Evolutionary conservation across 2,888 invertebrate genomes (phyloP), one percentile per base, ranked within the genome.

Genomic region (Liodrosophila aerea): DNA sequence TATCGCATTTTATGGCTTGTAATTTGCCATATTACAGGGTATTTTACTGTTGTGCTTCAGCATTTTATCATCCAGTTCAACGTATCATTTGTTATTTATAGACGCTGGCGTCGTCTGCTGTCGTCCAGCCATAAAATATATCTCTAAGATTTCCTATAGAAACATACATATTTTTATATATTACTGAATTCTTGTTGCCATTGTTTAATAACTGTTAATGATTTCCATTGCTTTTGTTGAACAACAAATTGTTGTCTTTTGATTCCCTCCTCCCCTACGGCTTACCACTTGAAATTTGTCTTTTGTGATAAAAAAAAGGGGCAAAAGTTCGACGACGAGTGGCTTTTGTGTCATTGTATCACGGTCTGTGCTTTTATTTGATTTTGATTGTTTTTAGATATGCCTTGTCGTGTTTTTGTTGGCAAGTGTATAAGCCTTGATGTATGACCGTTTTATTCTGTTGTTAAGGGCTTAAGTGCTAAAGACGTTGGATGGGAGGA

Each of bases 151-250:
- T 85, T 71, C 41, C 59, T 58, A 46, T 64, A 61, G 15, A 11
- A 4, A 12, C 33, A 33, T n/a, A 37, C 5, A 16, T 39, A n/a
- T 15, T 13, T 13, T 2, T n/a, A 39, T 22, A 22, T 22, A 22
- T 22, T 22, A 22, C 5, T 52, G 71, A 59, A 52, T 56, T 75
- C 56, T 64, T 22, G 22, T 56, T 39, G 43, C 4, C 47, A 72
- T 76, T 81, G 77, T 81, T 84, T 77, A 86, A 84, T 84, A 78
- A 84, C 69, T 76, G 74, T 73, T 84, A 76, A 81, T 66, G 52
- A 69, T 69, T 81, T 84, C 63, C 72, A 64, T 68, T 37, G 81
- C 73, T 44, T 59, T 72, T 76, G 73, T 83, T 67, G 44, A 61
- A 16, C 37, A 53, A 41, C 49, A 58, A 73, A 60, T 68, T 61